A percentile compares a stretch with the other conserved stretches of the same genome.
These are phyloP conservation scores for Chrysotoxum bicinctum DNA, from an alignment of 2,888 invertebrate species.

Conservation along the genomic window DNA sequence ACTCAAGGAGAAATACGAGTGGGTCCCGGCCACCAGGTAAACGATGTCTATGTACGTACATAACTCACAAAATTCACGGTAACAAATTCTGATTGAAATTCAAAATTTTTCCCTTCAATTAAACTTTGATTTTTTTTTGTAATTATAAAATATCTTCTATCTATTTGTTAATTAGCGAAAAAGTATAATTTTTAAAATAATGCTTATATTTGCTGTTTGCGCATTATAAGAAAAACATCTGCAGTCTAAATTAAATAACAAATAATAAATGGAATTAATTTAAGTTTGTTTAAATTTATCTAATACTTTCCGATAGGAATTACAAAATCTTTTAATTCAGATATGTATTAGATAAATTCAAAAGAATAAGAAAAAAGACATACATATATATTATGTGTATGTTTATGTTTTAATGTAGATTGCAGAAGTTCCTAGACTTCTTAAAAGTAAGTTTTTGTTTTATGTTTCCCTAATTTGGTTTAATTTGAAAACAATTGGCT, in stretches of 20 bases:
- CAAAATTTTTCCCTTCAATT: slow-evolving; percentile 73
- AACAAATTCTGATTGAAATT: slow-evolving; percentile 79
- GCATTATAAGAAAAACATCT: slow-evolving; percentile 50
- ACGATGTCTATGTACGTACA: slow-evolving; percentile 86
- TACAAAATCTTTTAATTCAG: slow-evolving; percentile 29
- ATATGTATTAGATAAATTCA: slow-evolving; percentile 25
- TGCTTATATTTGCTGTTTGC: slow-evolving; percentile 62
- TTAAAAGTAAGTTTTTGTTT: slow-evolving; percentile 16
- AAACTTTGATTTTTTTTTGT: slow-evolving; percentile 74
- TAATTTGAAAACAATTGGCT: slow-evolving; percentile 66
- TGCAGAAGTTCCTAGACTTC: slow-evolving; percentile 66
- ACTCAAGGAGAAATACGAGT: slow-evolving; percentile 90
- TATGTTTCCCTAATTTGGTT: slow-evolving; percentile 63
- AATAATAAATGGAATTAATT: background rate
- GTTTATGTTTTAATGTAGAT: slow-evolving; percentile 44
- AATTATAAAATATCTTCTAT: slow-evolving; percentile 48
- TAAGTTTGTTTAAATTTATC: slow-evolving; percentile 18
- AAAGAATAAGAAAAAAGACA: background rate
- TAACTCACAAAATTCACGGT: slow-evolving; percentile 83
- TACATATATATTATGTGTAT: too few species aligned
- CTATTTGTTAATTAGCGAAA: slow-evolving; percentile 48
- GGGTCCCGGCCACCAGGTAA: slow-evolving; percentile 90
- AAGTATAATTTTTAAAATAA: slow-evolving; percentile 34
- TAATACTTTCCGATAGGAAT: background rate
- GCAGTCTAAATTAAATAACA: slow-evolving; percentile 59